These are phyloP conservation scores for Tipula lateralis DNA, from an alignment of 2,888 invertebrate species.

Conservation along the genomic window DNA sequence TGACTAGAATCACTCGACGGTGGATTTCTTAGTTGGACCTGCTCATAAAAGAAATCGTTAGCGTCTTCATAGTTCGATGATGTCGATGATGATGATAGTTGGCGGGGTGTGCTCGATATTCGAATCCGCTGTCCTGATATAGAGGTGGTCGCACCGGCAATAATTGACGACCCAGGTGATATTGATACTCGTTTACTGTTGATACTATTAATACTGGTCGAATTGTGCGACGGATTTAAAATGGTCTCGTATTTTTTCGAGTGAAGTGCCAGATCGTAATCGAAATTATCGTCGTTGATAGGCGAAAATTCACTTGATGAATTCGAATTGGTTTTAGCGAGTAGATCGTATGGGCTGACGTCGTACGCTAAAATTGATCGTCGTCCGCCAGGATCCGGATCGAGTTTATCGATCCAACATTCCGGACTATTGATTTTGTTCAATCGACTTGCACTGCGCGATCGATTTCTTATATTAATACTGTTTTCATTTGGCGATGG, in stretches of 20 bases:
- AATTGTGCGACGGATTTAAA: slow-evolving; percentile 25
- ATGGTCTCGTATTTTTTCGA: slow-evolving; percentile 31
- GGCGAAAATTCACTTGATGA: slow-evolving; percentile 49
- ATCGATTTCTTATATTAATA: slow-evolving; percentile 47
- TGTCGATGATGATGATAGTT: not conserved
- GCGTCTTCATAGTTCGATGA: slow-evolving; percentile 25
- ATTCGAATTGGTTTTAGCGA: slow-evolving; percentile 52
- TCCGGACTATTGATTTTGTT: slow-evolving; percentile 35
- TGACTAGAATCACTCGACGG: slow-evolving; percentile 35
- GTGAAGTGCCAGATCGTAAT: slow-evolving; percentile 33
- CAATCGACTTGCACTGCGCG: slow-evolving; percentile 51
- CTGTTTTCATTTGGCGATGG: slow-evolving; percentile 38
- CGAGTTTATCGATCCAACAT: slow-evolving; percentile 33
- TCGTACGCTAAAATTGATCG: slow-evolving; percentile 77
- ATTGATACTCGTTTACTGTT: not conserved
- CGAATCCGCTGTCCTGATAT: slow-evolving; percentile 26
- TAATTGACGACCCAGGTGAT: not conserved
- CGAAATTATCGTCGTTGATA: slow-evolving; percentile 53
- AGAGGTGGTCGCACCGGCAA: not conserved
- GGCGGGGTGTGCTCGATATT: not conserved
- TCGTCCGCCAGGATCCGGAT: slow-evolving; percentile 45
- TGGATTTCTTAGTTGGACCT: not conserved
- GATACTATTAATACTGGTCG: not conserved
- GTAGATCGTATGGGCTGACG: slow-evolving; percentile 78
- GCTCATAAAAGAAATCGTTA: slow-evolving; percentile 25